A percentile compares a stretch with the other conserved stretches of the same genome.
These are phyloP conservation scores for Theretra japonica DNA, from an alignment of 2,888 invertebrate genomes.

Conservation along the genomic window DNA sequence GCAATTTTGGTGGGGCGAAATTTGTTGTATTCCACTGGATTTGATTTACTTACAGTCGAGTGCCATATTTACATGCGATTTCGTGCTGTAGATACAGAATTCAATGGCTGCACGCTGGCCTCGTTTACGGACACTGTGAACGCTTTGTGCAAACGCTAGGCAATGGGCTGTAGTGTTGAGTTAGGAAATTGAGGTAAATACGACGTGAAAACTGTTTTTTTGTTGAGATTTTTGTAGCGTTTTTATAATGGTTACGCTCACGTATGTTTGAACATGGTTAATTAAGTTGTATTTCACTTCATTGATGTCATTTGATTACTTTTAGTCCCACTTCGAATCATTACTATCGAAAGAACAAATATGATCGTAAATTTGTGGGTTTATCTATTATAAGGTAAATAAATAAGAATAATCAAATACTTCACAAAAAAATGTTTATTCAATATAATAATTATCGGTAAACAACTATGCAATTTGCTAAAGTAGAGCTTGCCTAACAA, in stretches of 20 bases:
- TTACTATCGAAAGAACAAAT: too few species aligned
- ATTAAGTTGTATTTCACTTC: too few species aligned
- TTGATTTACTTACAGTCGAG: constrained; percentile 2
- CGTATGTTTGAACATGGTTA: too few species aligned
- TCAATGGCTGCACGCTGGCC: not conserved
- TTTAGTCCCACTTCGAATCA: too few species aligned
- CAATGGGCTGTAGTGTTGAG: not conserved
- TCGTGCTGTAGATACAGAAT: constrained; percentile 3
- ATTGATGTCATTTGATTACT: too few species aligned
- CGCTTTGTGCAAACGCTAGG: not conserved
- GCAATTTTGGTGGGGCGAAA: not conserved
- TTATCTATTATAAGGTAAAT: too few species aligned
- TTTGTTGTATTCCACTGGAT: not conserved
- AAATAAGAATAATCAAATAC: too few species aligned
- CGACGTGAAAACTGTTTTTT: not conserved
- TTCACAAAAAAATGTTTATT: too few species aligned
- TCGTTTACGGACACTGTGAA: not conserved
- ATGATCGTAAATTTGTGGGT: too few species aligned
- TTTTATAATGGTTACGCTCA: not conserved
- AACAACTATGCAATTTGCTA: too few species aligned
- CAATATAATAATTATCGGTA: too few species aligned
- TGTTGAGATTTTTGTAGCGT: not conserved
- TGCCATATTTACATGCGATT: constrained; percentile 3
- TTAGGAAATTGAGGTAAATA: not conserved
- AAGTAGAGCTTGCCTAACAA: too few species aligned